Conservation (phyloP, 2,797 vertebrate species). For the Chaenodraco wilsoni region DNA sequence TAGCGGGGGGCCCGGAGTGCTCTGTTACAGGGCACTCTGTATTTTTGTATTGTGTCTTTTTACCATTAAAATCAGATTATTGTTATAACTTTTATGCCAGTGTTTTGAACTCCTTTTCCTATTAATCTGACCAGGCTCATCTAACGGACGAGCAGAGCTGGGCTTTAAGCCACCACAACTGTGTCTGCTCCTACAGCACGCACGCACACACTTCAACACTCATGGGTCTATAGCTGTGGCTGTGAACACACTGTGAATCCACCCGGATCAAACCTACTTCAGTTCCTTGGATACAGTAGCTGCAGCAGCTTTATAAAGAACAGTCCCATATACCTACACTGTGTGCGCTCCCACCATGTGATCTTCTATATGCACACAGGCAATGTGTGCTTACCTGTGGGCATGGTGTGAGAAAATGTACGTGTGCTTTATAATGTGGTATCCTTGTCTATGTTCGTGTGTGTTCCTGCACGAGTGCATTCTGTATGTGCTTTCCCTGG, state of each 20-base stretch:
- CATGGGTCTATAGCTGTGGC: slow-evolving; percentile 51
- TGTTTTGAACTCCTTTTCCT: too few relatives aligned
- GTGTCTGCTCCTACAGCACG: too few relatives aligned
- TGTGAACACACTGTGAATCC: slow-evolving; percentile 51
- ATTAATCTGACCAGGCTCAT: too few relatives aligned
- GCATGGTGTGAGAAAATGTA: not conserved
- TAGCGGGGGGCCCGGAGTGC: too few relatives aligned
- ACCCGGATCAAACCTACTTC: slow-evolving; percentile 35
- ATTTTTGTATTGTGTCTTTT: too few relatives aligned
- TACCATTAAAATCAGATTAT: too few relatives aligned
- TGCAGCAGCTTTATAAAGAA: slow-evolving; percentile 9
- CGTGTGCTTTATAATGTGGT: not conserved
- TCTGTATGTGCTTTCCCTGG: not conserved
- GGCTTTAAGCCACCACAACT: too few relatives aligned
- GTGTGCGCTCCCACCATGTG: slow-evolving; percentile 3
- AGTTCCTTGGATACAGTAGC: slow-evolving; percentile 11
- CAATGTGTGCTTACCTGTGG: slow-evolving; percentile 1
- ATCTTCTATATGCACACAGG: not conserved
- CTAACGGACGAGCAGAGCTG: too few relatives aligned
- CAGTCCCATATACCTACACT: not conserved
- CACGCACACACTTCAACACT: not conserved
- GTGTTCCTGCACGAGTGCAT: not conserved
- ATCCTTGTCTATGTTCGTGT: slow-evolving; percentile 1
- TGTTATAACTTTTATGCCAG: too few relatives aligned
- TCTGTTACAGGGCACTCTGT: too few relatives aligned